These are phyloP conservation scores for Denticeps clupeoides DNA, from an alignment of 2,797 vertebrate species.

Conservation along the genomic window DNA sequence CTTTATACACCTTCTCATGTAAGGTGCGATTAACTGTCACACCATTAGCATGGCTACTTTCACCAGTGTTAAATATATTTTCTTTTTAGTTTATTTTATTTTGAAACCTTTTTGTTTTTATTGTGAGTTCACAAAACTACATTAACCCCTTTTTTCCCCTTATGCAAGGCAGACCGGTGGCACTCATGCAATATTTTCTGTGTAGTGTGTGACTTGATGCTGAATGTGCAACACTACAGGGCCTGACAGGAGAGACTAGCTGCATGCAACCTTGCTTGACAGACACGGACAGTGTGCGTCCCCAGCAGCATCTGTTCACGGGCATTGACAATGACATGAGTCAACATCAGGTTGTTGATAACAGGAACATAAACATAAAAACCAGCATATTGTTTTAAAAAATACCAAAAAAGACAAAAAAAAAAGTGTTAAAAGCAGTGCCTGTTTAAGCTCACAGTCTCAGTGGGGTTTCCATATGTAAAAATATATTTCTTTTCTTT, in stretches of 20 bases:
- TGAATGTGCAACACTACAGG: slow-evolving; percentile 73
- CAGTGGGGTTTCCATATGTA: slow-evolving; percentile 96
- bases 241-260: slow-evolving; percentile 70
- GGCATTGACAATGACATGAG: slow-evolving; percentile 81
- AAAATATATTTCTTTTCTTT: slow-evolving; percentile 70
- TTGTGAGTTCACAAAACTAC: background rate
- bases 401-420: slow-evolving; percentile 55
- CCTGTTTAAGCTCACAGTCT: slow-evolving; percentile 96
- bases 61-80: too few species aligned
- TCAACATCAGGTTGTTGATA: slow-evolving; percentile 88
- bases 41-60: too few species aligned
- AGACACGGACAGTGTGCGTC: slow-evolving; percentile 62
- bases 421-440: slow-evolving; percentile 82
- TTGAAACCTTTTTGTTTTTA: too few species aligned
- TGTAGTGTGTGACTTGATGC: slow-evolving; percentile 75
- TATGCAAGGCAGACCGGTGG: slow-evolving; percentile 72
- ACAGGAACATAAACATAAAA: slow-evolving; percentile 69
- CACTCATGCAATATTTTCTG: slow-evolving; percentile 79
- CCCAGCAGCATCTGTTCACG: too few species aligned
- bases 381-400: slow-evolving; percentile 67
- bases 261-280: slow-evolving; percentile 72
- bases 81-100: background rate
- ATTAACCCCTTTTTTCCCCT: slow-evolving; percentile 14
- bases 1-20: too few species aligned
- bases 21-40: too few species aligned